Evolutionary conservation across 30 jellyfish, hydroid and myxozoan genomes (phyloP), one percentile per base, ranked within the genome.

Genomic region (Chrysaora quinquecirrha): DNA sequence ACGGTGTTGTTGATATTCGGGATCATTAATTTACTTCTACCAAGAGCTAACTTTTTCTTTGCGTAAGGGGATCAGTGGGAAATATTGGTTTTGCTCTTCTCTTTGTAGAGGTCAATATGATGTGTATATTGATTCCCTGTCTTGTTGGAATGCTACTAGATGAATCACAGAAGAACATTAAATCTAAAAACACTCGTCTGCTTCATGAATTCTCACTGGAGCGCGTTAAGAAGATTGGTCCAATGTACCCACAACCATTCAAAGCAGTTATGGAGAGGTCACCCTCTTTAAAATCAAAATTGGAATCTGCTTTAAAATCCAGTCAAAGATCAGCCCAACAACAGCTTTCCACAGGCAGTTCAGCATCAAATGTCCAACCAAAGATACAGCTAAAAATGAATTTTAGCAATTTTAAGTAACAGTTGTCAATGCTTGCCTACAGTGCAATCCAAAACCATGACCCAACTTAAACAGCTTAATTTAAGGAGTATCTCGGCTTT

Each of bases 371-470:
- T 0, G 34, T 82, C 22, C 96, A 88, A 38, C 99, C 99, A 62
- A 91, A 88, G 70, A 95, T 95, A 56, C 96, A 95, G 64, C 74
- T 95, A 16, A 95, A 95, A 56, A 95, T 95, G 99, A 95, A 95
- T 71, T 95, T 95, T 64, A 89, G 99, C 68, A 95, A 95, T 75
- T 95, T 95, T 46, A 95, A 95, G 74, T 94, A 82, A 70, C 14
- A 14, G 54, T n/a, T n/a, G n/a, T n/a, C n/a, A n/a, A n/a, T n/a
- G n/a, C n/a, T n/a, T n/a, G n/a, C n/a, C n/a, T n/a, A n/a, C n/a
- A n/a, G n/a, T n/a, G n/a, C n/a, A n/a, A n/a, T n/a, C n/a, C n/a
- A n/a, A n/a, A n/a, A n/a, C n/a, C n/a, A n/a, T n/a, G n/a, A n/a
- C n/a, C n/a, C n/a, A n/a, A n/a, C n/a, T n/a, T n/a, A n/a, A n/a